Conservation (phyloP, 2,888 invertebrate genomes). For the Acrobasis suavella region DNA sequence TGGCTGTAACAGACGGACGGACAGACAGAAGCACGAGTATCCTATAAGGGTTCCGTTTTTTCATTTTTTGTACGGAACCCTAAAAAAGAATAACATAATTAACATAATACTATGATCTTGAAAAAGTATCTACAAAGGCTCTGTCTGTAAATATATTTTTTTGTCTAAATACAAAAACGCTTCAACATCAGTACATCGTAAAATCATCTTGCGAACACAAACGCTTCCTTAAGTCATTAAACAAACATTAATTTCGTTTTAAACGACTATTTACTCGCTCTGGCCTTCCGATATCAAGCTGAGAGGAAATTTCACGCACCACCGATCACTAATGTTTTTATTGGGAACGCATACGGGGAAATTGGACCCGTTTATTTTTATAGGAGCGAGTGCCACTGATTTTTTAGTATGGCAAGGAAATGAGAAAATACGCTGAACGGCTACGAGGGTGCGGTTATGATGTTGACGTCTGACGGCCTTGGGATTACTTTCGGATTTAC, state of each 20-base stretch:
- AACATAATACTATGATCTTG: too few species aligned
- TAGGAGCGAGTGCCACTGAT: conserved; percentile 44
- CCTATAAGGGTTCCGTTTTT: too few species aligned
- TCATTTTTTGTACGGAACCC: too few species aligned
- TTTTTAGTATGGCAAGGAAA: conserved; percentile 39
- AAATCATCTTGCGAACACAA: not conserved
- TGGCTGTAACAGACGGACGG: too few species aligned
- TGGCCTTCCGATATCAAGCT: conserved; percentile 22
- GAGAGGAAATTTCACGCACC: conserved; percentile 38
- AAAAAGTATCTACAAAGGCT: not conserved
- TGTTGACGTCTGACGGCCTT: conserved; percentile 10
- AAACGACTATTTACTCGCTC: conserved; percentile 29
- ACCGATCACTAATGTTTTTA: conserved; percentile 46
- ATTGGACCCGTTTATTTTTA: conserved; percentile 39
- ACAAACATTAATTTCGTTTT: conserved; percentile 26
- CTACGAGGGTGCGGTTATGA: conserved; percentile 24
- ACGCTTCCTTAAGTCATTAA: conserved; percentile 1
- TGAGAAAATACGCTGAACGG: conserved; percentile 31
- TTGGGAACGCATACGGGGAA: conserved; percentile 41
- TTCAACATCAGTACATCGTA: not conserved
- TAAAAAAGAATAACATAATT: too few species aligned
- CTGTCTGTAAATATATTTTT: not conserved
- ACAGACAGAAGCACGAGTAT: too few species aligned
- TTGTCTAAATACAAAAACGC: not conserved
- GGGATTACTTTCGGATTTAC: conserved; percentile 15